A percentile compares a stretch with the other conserved stretches of the same genome.
Evolutionary conservation across 2,113 vertebrate species (phyloP).

Genomic region (Machaerirhynchus nigripectus): DNA sequence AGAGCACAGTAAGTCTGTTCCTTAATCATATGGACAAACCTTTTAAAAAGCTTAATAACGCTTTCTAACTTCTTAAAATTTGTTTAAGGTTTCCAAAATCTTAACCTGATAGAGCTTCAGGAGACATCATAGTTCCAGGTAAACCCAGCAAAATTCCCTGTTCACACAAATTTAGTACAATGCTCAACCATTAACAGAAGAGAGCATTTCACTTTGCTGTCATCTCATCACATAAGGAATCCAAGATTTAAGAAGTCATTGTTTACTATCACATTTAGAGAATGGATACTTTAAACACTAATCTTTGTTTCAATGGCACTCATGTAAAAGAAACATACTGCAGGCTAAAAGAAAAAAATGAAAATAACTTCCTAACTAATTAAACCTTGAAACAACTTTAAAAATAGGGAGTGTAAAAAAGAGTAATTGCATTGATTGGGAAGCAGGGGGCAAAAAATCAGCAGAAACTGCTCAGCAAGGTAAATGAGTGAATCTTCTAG

Average conservation of each 20-base stretch:
- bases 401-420: neutral
- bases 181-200: neutral
- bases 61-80: neutral
- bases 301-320: neutral
- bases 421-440: neutral
- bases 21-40: neutral
- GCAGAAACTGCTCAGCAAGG: conserved; percentile 12
- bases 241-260: neutral
- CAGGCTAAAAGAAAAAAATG: neutral
- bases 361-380: neutral
- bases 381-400: conserved; percentile 1
- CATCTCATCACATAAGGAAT: neutral
- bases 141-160: neutral
- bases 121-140: neutral
- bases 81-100: neutral
- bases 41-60: neutral
- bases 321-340: neutral
- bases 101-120: neutral
- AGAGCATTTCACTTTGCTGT: neutral
- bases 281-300: neutral
- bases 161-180: neutral
- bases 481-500: conserved; percentile 42
- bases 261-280: neutral
- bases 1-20: neutral
- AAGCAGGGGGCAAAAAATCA: neutral